These are phyloP conservation scores for Linepithema humile DNA, from an alignment of 1,140 invertebrate species.

Conservation along the genomic window DNA sequence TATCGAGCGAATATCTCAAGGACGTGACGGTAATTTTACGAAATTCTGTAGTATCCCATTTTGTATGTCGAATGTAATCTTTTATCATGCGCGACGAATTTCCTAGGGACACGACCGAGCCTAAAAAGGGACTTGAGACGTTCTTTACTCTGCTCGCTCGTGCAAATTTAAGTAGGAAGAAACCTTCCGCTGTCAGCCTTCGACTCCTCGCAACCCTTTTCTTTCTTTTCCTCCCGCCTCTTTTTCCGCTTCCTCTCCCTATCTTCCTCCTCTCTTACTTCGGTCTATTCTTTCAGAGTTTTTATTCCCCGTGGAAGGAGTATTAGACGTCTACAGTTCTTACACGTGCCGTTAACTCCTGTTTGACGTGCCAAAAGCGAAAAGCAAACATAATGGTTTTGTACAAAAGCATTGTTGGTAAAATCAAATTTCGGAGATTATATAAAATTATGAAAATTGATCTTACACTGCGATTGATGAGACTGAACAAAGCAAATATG, in stretches of 20 bases:
- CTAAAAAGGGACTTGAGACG: slow-evolving; percentile 26
- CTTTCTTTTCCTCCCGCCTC: background rate
- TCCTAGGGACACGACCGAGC: background rate
- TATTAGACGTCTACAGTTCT: slow-evolving; percentile 34
- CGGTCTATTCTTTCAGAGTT: background rate
- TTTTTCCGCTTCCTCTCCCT: too few species aligned
- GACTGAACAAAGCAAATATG: background rate
- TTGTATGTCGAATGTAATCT: background rate
- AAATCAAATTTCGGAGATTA: background rate
- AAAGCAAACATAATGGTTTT: slow-evolving; percentile 36
- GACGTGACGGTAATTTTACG: slow-evolving; percentile 4
- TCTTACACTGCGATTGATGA: background rate
- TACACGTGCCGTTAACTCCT: slow-evolving; percentile 38
- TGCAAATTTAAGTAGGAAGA: slow-evolving; percentile 69
- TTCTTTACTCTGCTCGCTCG: slow-evolving; percentile 57
- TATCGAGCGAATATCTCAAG: background rate
- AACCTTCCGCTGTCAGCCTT: slow-evolving; percentile 50
- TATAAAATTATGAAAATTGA: background rate
- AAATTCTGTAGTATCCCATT: slow-evolving; percentile 23
- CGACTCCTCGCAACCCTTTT: background rate
- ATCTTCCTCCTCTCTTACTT: background rate
- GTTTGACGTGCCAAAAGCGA: slow-evolving; percentile 48
- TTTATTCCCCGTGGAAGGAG: background rate
- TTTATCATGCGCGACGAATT: slow-evolving; percentile 31
- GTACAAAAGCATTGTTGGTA: background rate